Evolutionary conservation across 30 jellyfish, hydroid and myxozoan genomes (phyloP).

Genomic region (Hydractinia echinata): DNA sequence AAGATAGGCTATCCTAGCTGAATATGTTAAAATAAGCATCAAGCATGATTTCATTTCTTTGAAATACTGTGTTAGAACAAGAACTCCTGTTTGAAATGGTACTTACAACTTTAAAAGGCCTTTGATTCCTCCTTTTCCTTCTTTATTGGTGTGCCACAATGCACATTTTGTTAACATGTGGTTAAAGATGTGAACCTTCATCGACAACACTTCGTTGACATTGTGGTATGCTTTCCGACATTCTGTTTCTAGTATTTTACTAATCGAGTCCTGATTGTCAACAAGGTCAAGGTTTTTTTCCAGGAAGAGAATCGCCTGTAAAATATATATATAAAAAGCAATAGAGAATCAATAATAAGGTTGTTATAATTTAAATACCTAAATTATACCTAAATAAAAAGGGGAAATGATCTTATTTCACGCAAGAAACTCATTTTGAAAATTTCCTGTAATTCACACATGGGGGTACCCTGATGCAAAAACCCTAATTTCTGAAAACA

Average conservation of each 20-base stretch:
- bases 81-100: too few species aligned
- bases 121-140: slow-evolving; percentile 53
- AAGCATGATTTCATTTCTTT: too few species aligned
- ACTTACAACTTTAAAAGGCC: slow-evolving; percentile 63
- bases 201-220: slow-evolving; percentile 64
- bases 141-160: slow-evolving; percentile 46
- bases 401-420: background rate
- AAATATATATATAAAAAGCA: background rate
- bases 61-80: too few species aligned
- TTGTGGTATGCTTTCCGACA: slow-evolving; percentile 64
- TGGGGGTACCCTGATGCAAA: too few species aligned
- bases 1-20: too few species aligned
- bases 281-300: slow-evolving; percentile 45
- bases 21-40: too few species aligned
- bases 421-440: too few species aligned
- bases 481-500: too few species aligned
- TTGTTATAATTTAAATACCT: background rate
- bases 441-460: too few species aligned
- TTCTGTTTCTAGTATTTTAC: slow-evolving; percentile 42
- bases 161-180: slow-evolving; percentile 36
- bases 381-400: slow-evolving; percentile 2
- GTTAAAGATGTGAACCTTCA: slow-evolving; percentile 51
- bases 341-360: background rate
- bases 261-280: slow-evolving; percentile 34
- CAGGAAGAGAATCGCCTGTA: slow-evolving; percentile 51